These are phyloP conservation scores for Deilephila porcellus DNA, from an alignment of 2,888 invertebrate species.

Conservation along the genomic window DNA sequence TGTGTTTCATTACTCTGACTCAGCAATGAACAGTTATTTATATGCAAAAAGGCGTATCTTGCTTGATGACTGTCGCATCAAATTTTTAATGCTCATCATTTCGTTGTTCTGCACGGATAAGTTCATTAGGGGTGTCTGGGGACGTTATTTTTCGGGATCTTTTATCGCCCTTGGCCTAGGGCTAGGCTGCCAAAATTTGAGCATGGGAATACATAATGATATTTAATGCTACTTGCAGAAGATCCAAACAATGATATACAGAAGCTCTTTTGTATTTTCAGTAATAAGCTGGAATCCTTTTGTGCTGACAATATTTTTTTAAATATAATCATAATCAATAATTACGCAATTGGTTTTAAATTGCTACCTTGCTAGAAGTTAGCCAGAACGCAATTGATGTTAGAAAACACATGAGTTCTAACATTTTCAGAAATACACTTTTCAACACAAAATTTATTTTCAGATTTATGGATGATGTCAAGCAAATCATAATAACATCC, in stretches of 20 bases:
- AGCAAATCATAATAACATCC: neutral
- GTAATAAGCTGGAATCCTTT: too few relatives aligned
- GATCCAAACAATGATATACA: too few relatives aligned
- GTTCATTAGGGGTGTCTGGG: conserved; percentile 2
- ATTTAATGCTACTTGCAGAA: neutral
- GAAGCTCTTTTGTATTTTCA: too few relatives aligned
- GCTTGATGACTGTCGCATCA: conserved; percentile 32
- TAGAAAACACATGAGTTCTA: too few relatives aligned
- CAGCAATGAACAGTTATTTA: conserved; percentile 18
- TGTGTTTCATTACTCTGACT: conserved; percentile 10
- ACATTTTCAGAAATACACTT: too few relatives aligned
- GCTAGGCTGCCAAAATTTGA: neutral
- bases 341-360: too few relatives aligned
- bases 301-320: too few relatives aligned
- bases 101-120: conserved; percentile 14
- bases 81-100: conserved; percentile 29
- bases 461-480: too few relatives aligned
- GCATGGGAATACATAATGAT: neutral
- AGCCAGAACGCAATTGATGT: too few relatives aligned
- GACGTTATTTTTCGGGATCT: neutral
- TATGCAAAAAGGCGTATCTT: conserved; percentile 30
- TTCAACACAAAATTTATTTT: too few relatives aligned
- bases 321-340: too few relatives aligned
- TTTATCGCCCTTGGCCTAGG: neutral
- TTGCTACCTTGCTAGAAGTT: too few relatives aligned